A percentile compares a stretch with the other conserved stretches of the same genome.
Conservation (phyloP, 2,888 invertebrate genomes). For the Pyrrhia umbra region DNA sequence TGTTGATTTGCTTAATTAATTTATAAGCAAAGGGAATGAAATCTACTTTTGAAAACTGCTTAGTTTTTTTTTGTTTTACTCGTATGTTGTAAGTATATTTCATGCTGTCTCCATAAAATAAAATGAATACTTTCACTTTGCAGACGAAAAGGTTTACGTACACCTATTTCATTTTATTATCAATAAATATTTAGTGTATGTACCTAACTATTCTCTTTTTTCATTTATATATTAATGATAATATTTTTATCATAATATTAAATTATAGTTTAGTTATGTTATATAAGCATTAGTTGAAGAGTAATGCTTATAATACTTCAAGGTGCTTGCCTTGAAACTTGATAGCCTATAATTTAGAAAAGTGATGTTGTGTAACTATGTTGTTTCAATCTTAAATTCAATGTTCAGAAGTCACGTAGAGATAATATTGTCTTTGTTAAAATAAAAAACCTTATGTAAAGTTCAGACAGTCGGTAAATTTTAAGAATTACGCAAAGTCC, state of each 20-base stretch:
- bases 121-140: background rate
- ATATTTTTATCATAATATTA: background rate
- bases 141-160: background rate
- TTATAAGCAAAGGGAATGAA: slow-evolving; percentile 15
- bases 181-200: too few relatives aligned
- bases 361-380: slow-evolving; percentile 22
- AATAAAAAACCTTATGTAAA: slow-evolving; percentile 10
- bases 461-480: background rate
- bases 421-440: background rate
- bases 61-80: too few relatives aligned
- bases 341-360: slow-evolving; percentile 22
- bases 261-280: background rate
- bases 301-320: slow-evolving; percentile 33
- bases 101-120: background rate
- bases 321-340: slow-evolving; percentile 43
- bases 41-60: background rate
- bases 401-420: slow-evolving; percentile 24
- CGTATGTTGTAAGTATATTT: too few relatives aligned
- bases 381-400: slow-evolving; percentile 9
- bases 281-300: slow-evolving; percentile 20
- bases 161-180: too few relatives aligned
- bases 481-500: slow-evolving; percentile 8
- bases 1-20: slow-evolving; percentile 22
- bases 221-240: background rate
- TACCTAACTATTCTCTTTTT: too few relatives aligned